Conservation (phyloP, 2,113 vertebrate species). For the Colius striatus region DNA sequence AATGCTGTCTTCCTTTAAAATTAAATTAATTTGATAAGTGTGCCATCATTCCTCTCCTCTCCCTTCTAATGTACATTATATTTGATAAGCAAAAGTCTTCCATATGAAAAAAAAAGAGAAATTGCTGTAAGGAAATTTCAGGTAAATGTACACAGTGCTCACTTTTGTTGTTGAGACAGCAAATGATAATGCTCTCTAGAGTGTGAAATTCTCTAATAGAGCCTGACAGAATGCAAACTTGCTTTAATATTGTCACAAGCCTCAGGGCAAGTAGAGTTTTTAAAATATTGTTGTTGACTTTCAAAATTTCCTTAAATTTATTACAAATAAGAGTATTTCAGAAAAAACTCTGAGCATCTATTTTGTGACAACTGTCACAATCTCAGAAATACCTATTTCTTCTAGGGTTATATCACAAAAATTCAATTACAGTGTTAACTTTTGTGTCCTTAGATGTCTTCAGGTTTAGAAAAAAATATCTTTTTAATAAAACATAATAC, state of each 20-base stretch:
- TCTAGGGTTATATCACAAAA: not conserved
- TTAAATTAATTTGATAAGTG: not conserved
- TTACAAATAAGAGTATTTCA: not conserved
- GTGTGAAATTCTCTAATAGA: not conserved
- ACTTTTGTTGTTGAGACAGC: not conserved
- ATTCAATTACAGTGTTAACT: not conserved
- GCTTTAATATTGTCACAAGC: not conserved
- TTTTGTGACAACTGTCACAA: not conserved
- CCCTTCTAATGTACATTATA: not conserved
- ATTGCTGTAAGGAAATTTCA: not conserved
- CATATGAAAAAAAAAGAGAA: not conserved
- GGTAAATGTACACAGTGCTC: not conserved
- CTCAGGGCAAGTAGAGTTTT: not conserved
- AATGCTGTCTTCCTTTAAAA: not conserved
- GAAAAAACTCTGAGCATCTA: not conserved
- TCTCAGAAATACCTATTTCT: not conserved
- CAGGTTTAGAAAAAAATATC: not conserved
- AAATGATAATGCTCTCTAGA: not conserved
- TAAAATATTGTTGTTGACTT: not conserved
- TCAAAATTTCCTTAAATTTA: not conserved
- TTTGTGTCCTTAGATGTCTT: not conserved
- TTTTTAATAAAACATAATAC: not conserved
- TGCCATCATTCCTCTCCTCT: not conserved
- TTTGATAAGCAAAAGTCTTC: not conserved
- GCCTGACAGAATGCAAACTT: not conserved